Evolutionary conservation across 2,113 vertebrate species (phyloP).

Genomic region (Taxidea taxus): DNA sequence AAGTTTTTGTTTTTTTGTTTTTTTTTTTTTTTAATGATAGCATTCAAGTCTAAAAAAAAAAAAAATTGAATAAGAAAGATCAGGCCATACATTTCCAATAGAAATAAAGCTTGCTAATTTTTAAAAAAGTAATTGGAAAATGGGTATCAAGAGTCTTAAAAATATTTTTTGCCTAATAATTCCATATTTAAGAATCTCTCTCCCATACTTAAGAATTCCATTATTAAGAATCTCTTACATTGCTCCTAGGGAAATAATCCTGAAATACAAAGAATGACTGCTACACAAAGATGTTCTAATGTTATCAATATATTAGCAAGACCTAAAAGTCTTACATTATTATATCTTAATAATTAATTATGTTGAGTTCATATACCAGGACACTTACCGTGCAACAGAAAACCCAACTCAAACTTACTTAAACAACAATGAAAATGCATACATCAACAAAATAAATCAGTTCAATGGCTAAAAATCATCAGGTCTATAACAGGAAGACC

Average conservation of each 20-base stretch:
- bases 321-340: neutral
- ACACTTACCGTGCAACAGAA: neutral
- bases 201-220: neutral
- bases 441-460: neutral
- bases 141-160: neutral
- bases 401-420: neutral
- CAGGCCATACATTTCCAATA: neutral
- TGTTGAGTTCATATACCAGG: neutral
- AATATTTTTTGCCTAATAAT: neutral
- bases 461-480: neutral
- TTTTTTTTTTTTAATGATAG: neutral
- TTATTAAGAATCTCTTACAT: neutral
- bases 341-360: neutral
- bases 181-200: neutral
- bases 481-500: neutral
- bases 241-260: neutral
- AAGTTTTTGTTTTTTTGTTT: neutral
- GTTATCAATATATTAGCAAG: neutral
- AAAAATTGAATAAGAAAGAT: neutral
- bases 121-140: neutral
- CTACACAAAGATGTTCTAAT: neutral
- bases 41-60: neutral
- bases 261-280: constrained; percentile 3
- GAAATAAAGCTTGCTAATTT: neutral
- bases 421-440: neutral